A percentile compares a stretch with the other conserved stretches of the same genome.
phyloP scores from a whole-genome alignment of 2,888 invertebrate species.

The Epirrhoe alternata region DNA sequence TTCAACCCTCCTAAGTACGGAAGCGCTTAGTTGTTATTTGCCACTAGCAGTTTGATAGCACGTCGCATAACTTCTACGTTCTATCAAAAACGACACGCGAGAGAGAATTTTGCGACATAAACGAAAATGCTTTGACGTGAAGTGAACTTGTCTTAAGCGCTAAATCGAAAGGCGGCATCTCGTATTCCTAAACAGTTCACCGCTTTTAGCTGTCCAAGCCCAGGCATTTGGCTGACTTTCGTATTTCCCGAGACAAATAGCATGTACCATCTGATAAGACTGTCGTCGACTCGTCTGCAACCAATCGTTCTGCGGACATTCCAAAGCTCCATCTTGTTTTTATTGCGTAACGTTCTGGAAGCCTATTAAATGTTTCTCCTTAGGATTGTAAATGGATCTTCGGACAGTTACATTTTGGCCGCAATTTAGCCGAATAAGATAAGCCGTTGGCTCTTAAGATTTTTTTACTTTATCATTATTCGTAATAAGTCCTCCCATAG shows the following conservation, averaged over 20 bases:
- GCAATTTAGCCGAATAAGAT: slow-evolving; percentile 19
- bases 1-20: no score
- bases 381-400: slow-evolving; percentile 28
- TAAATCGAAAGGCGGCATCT: slow-evolving; percentile 51
- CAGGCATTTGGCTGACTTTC: slow-evolving; percentile 71
- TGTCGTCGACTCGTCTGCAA: slow-evolving; percentile 76
- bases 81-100: no score
- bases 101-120: background rate
- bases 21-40: no score
- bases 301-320: slow-evolving; percentile 74
- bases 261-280: slow-evolving; percentile 79
- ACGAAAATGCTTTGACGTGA: slow-evolving; percentile 1
- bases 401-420: slow-evolving; percentile 27
- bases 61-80: no score
- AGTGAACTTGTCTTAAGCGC: slow-evolving; percentile 8
- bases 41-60: no score
- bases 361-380: slow-evolving; percentile 48
- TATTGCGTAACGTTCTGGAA: slow-evolving; percentile 56
- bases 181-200: slow-evolving; percentile 62
- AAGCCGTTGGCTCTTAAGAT: slow-evolving; percentile 2
- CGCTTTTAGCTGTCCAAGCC: slow-evolving; percentile 64
- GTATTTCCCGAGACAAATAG: slow-evolving; percentile 76
- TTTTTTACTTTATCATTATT: slow-evolving; percentile 8
- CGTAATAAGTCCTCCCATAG: no score
- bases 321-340: slow-evolving; percentile 67